Base-by-base conservation (phyloP, 2,113 vertebrate species). In the Otocyon megalotis region DNA sequence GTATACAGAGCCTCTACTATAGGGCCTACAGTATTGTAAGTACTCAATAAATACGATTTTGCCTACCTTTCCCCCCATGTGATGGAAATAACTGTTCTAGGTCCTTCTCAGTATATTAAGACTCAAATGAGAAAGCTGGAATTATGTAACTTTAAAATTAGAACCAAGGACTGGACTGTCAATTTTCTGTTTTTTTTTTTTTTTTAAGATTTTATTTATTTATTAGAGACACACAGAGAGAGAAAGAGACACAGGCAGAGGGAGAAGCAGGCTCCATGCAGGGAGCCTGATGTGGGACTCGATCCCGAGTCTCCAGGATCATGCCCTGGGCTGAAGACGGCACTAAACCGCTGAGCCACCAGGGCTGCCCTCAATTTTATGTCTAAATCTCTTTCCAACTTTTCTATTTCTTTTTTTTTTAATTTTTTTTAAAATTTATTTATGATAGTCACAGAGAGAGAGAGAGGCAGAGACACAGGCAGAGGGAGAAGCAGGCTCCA, bases 81-180 rank as follows among this genome's bases (percentile, higher is more conserved):
- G 8, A 83, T 65, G n/a, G 54, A 85, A 76, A 63, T 71, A 65
- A 13, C 67, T 89, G 11, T 50, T 69, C 26, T 92, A 17, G 58
- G 30, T 87, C 82, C 79, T 83, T 84, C 63, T 82, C 35, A 72
- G 67, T 92, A 83, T 60, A 77, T 13, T 79, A 14, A 93, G 82
- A 83, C 32, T 86, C 58, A 85, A 89, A 62, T 77, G 16, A 94
- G 62, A 91, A 67, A 17, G 12, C 26, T 92, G 74, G 9, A 89
- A 92, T 76, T 71, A 84, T 13, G 8, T 24, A 90, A 63, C 28
- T 79, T 35, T 16, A 92, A 81, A 81, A 88, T 89, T 48, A 90
- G 24, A 92, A 83, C 28, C 58, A 90, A 90, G 35, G 50, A 9
- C 35, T 90, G 16, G 43, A 43, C 43, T 43, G 43, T 71, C 65